These are phyloP conservation scores for Mythimna impura DNA, from an alignment of 2,888 invertebrate species.

Conservation along the genomic window DNA sequence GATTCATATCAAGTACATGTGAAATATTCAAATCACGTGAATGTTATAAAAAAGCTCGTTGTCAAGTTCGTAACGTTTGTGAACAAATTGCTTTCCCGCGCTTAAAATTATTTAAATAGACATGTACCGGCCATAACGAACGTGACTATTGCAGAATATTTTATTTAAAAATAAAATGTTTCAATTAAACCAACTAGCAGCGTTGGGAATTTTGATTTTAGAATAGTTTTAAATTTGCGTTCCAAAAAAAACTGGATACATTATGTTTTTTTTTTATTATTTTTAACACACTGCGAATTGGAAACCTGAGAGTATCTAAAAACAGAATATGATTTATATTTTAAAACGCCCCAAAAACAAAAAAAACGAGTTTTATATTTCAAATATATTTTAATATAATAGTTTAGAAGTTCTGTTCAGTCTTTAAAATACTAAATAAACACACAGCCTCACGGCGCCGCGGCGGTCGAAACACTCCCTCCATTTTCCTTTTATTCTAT, in stretches of 20 bases:
- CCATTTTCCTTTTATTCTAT: not conserved
- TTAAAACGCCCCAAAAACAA: too few relatives aligned
- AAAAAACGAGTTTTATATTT: too few relatives aligned
- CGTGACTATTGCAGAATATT: slow-evolving; percentile 30
- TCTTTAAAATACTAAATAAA: not conserved
- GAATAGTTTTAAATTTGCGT: not conserved
- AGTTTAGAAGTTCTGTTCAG: not conserved
- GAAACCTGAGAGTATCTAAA: not conserved
- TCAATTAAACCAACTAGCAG: slow-evolving; percentile 4
- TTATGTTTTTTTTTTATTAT: not conserved
- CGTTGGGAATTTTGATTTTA: slow-evolving; percentile 3
- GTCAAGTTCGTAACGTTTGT: slow-evolving; percentile 31
- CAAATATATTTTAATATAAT: too few relatives aligned
- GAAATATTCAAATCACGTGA: slow-evolving; percentile 39
- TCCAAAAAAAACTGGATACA: not conserved
- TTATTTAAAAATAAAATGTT: not conserved
- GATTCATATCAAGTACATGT: slow-evolving; percentile 14
- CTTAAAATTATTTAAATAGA: slow-evolving; percentile 54
- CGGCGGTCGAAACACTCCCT: not conserved
- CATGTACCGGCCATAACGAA: slow-evolving; percentile 26
- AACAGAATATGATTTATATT: not conserved
- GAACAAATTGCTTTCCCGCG: slow-evolving; percentile 36
- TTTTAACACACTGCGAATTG: not conserved
- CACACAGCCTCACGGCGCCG: not conserved
- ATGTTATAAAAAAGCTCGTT: slow-evolving; percentile 42